Evolutionary conservation across 2,113 vertebrate species (phyloP).

Genomic region (Gallinago undulata): DNA sequence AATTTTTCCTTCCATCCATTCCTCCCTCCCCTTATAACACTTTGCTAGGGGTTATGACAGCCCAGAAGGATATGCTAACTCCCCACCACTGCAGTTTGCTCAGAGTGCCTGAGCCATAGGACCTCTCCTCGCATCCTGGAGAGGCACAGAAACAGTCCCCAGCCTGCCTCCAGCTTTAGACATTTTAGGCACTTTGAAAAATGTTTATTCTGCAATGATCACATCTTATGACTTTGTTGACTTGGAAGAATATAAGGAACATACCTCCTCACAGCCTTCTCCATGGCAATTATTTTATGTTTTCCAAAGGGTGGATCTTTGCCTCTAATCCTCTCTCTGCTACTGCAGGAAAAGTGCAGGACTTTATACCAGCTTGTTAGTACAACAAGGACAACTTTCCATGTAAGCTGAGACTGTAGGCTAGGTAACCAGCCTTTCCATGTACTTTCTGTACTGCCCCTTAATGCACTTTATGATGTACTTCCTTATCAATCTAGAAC

Average conservation of each 20-base stretch:
- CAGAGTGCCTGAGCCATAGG: too few relatives aligned
- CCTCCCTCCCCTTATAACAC: not conserved
- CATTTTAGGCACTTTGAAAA: not conserved
- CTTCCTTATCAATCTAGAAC: not conserved
- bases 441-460: not conserved
- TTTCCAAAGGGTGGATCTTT: not conserved
- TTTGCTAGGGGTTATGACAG: not conserved
- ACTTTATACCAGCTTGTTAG: not conserved
- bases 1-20: not conserved
- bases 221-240: not conserved
- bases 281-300: not conserved
- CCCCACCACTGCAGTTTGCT: not conserved
- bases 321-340: not conserved
- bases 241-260: not conserved
- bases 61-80: not conserved
- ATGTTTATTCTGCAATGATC: not conserved
- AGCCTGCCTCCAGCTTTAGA: not conserved
- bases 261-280: not conserved
- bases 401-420: not conserved
- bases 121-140: not conserved
- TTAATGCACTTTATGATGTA: not conserved
- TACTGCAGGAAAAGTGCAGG: not conserved
- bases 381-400: not conserved
- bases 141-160: not conserved
- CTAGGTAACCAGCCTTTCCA: not conserved